A percentile compares a stretch with the other conserved stretches of the same genome.
Conservation (phyloP, 23 tunicate species). For the Oikopleura dioica region DNA sequence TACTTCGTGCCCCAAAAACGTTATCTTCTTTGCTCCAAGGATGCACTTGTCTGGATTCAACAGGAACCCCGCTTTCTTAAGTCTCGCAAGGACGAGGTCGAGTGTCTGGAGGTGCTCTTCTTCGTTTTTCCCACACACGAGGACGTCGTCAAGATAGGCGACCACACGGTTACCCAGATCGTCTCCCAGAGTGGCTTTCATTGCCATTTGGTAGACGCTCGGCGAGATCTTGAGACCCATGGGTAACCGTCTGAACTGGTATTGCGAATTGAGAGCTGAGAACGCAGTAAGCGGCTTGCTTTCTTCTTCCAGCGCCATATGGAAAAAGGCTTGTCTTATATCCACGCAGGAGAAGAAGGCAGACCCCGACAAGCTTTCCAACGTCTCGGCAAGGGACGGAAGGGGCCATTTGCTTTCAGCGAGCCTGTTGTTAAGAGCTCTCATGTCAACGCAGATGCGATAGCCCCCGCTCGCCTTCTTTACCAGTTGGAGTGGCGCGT, state of each 20-base stretch:
- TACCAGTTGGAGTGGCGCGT: neutral
- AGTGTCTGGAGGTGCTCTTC: neutral
- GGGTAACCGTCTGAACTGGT: neutral
- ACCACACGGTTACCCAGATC: neutral
- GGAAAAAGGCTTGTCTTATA: neutral
- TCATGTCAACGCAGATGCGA: neutral
- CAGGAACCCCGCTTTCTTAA: neutral
- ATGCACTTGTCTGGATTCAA: neutral
- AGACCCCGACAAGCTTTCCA: neutral
- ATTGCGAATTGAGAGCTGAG: neutral
- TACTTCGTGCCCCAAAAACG: neutral
- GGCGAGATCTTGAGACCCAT: neutral
- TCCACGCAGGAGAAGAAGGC: neutral
- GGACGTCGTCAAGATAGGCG: constrained; percentile 6
- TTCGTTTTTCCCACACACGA: neutral
- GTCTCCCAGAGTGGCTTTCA: neutral
- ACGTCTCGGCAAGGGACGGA: neutral
- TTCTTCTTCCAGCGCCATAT: neutral
- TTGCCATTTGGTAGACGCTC: neutral
- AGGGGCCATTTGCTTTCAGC: neutral
- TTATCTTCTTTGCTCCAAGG: neutral
- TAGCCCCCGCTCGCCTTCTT: neutral
- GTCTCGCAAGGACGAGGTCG: neutral
- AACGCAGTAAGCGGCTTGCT: neutral
- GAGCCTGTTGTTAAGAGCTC: neutral